A percentile compares a stretch with the other conserved stretches of the same genome.
Conservation (phyloP, 2,113 vertebrate species). For the Cyrtonyx montezumae region DNA sequence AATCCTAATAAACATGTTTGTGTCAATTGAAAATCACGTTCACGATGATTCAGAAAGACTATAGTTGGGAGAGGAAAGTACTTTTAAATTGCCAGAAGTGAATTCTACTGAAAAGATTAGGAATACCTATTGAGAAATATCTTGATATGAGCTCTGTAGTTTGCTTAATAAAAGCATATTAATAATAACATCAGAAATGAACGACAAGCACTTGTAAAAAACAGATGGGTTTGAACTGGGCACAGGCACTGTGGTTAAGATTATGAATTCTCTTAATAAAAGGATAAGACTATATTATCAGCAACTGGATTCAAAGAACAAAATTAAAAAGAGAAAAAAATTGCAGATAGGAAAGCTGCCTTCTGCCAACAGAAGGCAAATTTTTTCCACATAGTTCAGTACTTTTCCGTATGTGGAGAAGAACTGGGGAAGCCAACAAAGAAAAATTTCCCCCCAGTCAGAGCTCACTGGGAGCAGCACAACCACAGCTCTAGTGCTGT, state of each 20-base stretch:
- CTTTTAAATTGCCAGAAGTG: not conserved
- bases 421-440: not conserved
- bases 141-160: not conserved
- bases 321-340: not conserved
- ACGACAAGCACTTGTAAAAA: not conserved
- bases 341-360: rapidly evolving
- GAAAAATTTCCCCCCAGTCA: rapidly evolving
- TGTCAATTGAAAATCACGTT: not conserved
- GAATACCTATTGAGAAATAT: not conserved
- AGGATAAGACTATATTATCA: not conserved
- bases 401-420: not conserved
- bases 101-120: not conserved
- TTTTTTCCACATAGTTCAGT: not conserved
- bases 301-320: not conserved
- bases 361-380: not conserved
- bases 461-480: not conserved
- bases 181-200: not conserved
- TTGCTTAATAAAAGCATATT: not conserved
- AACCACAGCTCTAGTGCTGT: not conserved
- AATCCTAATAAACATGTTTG: not conserved
- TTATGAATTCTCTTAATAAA: not conserved
- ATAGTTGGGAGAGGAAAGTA: not conserved
- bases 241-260: not conserved
- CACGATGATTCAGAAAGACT: not conserved
- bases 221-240: not conserved